phyloP scores from a whole-genome alignment of 2,888 invertebrate species.

The Drosophila rellima region DNA sequence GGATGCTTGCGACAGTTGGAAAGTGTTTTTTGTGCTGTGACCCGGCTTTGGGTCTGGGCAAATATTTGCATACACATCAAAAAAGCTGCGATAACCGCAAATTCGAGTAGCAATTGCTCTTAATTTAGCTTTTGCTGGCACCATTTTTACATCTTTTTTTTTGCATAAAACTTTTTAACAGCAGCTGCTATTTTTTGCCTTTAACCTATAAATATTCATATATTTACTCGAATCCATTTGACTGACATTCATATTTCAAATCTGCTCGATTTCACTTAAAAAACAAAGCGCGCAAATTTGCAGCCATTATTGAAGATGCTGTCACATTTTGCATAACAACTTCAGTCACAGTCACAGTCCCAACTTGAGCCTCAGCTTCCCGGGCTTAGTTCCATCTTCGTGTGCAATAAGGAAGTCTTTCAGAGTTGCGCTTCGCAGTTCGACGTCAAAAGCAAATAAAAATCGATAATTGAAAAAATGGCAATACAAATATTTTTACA shows the following conservation, averaged over 20 bases:
- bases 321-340: conserved; percentile 31
- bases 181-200: conserved; percentile 29
- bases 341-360: background rate
- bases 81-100: conserved; percentile 45
- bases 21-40: conserved; percentile 60
- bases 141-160: conserved; percentile 25
- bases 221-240: conserved; percentile 45
- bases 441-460: conserved; percentile 61
- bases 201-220: conserved; percentile 43
- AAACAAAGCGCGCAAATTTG: conserved; percentile 31
- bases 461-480: conserved; percentile 76
- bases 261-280: conserved; percentile 45
- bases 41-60: conserved; percentile 40
- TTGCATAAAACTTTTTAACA: conserved; percentile 18
- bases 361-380: background rate
- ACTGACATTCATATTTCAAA: conserved; percentile 40
- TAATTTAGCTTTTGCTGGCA: conserved; percentile 65
- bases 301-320: conserved; percentile 27
- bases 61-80: conserved; percentile 65
- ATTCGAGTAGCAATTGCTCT: conserved; percentile 80
- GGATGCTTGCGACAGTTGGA: conserved; percentile 76
- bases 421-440: conserved; percentile 43
- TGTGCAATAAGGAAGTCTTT: conserved; percentile 73
- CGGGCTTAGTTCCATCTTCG: conserved; percentile 27
- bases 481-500: conserved; percentile 70